These are phyloP conservation scores for Anolis apletophallus DNA, from an alignment of 2,797 vertebrate genomes.

Conservation along the genomic window DNA sequence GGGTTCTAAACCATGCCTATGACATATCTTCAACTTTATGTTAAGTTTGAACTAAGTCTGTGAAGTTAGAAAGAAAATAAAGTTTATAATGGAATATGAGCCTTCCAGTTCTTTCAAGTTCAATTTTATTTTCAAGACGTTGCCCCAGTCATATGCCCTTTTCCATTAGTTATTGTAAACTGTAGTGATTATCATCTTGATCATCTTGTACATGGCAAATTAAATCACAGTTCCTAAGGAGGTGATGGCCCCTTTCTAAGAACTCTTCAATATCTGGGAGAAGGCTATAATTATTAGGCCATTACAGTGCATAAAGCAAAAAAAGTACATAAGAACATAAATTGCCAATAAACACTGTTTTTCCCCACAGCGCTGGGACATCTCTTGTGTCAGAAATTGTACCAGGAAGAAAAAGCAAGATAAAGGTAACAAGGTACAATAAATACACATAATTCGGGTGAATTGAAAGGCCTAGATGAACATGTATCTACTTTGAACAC, in stretches of 20 bases:
- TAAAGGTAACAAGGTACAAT: not conserved
- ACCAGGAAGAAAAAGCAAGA: not conserved
- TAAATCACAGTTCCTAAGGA: constrained; percentile 37
- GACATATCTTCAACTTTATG: not conserved
- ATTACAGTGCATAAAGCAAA: constrained; percentile 19
- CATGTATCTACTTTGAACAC: no score
- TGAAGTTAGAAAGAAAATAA: not conserved
- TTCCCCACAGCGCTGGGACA: not conserved
- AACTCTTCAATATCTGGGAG: constrained; percentile 8
- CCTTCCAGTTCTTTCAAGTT: not conserved
- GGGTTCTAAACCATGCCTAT: no score
- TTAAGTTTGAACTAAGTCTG: not conserved
- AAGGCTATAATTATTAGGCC: constrained; percentile 28
- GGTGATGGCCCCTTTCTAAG: constrained; percentile 23
- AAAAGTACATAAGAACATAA: constrained; percentile 18
- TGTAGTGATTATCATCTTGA: not conserved
- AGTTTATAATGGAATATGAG: not conserved
- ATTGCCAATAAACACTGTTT: constrained; percentile 25
- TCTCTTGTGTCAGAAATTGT: constrained; percentile 22
- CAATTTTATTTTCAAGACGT: constrained; percentile 8
- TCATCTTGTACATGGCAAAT: constrained; percentile 25
- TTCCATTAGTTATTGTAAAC: not conserved
- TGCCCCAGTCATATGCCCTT: not conserved
- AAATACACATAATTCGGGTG: no score
- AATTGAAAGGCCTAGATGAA: not conserved